Percentiles rank a stretch among this genome's conserved stretches.
Conservation (phyloP, 2,797 vertebrate species). For the Xiphorhynchus erythropygius region DNA sequence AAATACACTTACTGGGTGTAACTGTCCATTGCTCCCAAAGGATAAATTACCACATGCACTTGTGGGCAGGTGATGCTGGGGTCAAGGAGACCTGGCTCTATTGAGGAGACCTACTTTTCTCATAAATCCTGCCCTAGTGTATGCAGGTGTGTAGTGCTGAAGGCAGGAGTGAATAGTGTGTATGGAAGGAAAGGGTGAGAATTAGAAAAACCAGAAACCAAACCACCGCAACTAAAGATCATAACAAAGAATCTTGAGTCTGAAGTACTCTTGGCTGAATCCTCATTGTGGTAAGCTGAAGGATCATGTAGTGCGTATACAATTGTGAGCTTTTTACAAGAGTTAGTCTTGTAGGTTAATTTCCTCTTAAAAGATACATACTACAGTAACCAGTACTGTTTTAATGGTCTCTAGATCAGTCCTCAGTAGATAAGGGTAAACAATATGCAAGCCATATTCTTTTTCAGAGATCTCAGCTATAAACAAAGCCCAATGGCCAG, state of each 20-base stretch:
- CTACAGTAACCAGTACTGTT: neutral
- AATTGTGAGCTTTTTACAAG: neutral
- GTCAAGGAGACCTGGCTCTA: neutral
- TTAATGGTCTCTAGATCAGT: neutral
- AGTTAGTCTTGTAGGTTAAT: neutral
- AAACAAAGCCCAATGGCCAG: neutral
- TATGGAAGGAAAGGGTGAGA: neutral
- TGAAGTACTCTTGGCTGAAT: neutral
- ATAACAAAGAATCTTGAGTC: neutral
- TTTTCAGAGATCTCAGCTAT: neutral
- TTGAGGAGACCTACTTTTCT: neutral
- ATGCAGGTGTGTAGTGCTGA: neutral
- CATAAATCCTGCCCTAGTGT: neutral
- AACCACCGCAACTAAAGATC: neutral
- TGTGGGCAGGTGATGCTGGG: neutral
- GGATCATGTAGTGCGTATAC: neutral
- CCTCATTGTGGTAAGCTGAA: neutral
- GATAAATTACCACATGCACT: neutral
- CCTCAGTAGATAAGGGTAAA: neutral
- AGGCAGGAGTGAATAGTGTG: neutral
- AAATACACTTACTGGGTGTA: neutral
- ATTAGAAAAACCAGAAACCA: rapidly evolving
- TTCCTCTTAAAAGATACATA: neutral
- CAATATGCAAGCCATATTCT: neutral
- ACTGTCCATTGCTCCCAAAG: neutral